Evolutionary conservation across 2,797 vertebrate species (phyloP).

Genomic region (Thaleichthys pacificus): DNA sequence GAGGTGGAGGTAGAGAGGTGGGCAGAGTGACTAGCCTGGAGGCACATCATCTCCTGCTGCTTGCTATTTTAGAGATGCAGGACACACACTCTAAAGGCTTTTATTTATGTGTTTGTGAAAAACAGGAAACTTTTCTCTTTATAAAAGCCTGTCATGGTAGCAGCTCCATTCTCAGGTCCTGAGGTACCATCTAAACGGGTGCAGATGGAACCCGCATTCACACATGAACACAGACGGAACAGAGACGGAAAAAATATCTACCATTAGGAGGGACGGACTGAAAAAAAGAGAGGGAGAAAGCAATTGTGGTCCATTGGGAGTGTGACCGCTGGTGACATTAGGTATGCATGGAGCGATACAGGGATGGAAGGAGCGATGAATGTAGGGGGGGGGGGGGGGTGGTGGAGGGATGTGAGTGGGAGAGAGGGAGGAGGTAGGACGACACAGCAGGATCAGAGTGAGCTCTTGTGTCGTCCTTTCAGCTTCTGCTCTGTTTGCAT

Average conservation of each 20-base stretch:
- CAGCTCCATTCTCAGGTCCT: slow-evolving; percentile 35
- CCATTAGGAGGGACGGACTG: slow-evolving; percentile 25
- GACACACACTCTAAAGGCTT: slow-evolving; percentile 17
- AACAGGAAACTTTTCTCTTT: slow-evolving; percentile 26
- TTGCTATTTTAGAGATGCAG: slow-evolving; percentile 43
- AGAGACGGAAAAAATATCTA: slow-evolving; percentile 22
- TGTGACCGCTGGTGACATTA: slow-evolving; percentile 32
- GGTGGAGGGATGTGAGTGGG: slow-evolving; percentile 1
- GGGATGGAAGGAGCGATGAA: not conserved
- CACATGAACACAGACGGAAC: slow-evolving; percentile 13
- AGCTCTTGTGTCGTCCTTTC: slow-evolving; percentile 27
- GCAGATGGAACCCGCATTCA: slow-evolving; percentile 40
- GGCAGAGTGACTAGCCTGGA: slow-evolving; percentile 57
- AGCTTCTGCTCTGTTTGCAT: slow-evolving; percentile 17
- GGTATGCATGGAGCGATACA: slow-evolving; percentile 43
- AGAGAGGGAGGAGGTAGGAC: no score
- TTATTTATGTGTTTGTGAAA: slow-evolving; percentile 44
- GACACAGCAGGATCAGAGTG: slow-evolving; percentile 28
- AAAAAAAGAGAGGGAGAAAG: slow-evolving; percentile 16
- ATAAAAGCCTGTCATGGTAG: slow-evolving; percentile 7
- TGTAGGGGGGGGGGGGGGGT: no score
- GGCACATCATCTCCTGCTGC: slow-evolving; percentile 38
- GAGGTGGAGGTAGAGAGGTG: slow-evolving; percentile 58
- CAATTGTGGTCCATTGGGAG: slow-evolving; percentile 43
- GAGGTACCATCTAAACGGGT: slow-evolving; percentile 34